Base-by-base conservation (phyloP, 2,113 vertebrate species). In the Microtus ochrogaster region DNA sequence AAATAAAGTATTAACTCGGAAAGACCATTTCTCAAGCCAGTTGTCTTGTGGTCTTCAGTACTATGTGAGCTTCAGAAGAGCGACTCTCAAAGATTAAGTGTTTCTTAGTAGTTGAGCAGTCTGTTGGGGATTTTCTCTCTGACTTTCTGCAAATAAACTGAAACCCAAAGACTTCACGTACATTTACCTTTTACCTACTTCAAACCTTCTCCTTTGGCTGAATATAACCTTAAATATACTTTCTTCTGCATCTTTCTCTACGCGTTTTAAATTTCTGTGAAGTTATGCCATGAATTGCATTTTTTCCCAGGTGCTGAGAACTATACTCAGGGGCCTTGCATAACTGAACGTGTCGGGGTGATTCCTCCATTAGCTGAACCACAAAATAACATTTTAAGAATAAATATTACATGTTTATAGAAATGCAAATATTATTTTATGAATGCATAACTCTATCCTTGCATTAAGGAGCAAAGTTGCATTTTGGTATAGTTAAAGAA, bases 341-440 rank as follows among this genome's bases (percentile, higher is more conserved):
- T 26, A 70, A 52, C 2, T 70, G 84, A 33, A 65, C 28, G 19
- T 83, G n/a, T 61, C 41, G n/a, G 19, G 30, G 58, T 39, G 24
- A 33, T 30, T 30, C 36, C 52, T 89, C 10, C 26, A 13, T 26
- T 16, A 44, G 16, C 9, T 58, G 17, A 55, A 36, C 26, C 26
- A 82, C 17, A 65, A 47, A n/a, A 77, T 76, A 16, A 17, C 28
- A 70, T 77, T 95, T 92, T 49, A 91, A 86, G 44, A 73, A 19
- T 89, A 72, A 58, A 58, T 58, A 58, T 63, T 72, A 41, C 21
- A 7, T 73, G 6, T 79, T 41, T 68, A 24, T 13, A 78, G 94
- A 95, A 97, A 91, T 28, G 8, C 0, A 81, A 92, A 65, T 81
- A 70, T 95, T 84, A 33, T 92, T 93, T 96, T 52, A 41, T 94